Percentiles rank a stretch among this genome's conserved stretches.
Evolutionary conservation across 92 coral and sea anemone genomes (phyloP).

Genomic region (Muricea muricata): DNA sequence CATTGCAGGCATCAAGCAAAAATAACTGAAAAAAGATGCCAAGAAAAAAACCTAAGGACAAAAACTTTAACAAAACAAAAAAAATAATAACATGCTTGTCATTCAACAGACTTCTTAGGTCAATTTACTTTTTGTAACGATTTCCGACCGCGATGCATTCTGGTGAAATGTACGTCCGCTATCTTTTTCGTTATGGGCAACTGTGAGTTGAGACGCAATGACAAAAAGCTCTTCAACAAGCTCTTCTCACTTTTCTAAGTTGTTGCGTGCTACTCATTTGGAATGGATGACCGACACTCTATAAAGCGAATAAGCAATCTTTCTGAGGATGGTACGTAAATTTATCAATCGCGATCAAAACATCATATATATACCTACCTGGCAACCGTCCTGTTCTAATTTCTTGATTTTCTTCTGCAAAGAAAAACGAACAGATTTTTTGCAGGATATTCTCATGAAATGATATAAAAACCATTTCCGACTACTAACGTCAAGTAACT

Average conservation of each 20-base stretch:
- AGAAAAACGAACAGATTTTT: slow-evolving; percentile 9
- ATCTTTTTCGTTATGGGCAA: too few species aligned
- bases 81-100: too few species aligned
- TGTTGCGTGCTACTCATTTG: slow-evolving; percentile 93
- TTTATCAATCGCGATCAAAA: neutral
- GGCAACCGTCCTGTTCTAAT: slow-evolving; percentile 76
- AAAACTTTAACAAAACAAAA: too few species aligned
- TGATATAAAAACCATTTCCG: neutral
- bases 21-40: neutral
- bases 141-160: too few species aligned
- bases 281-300: slow-evolving; percentile 87
- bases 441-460: neutral
- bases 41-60: too few species aligned
- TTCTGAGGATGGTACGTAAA: neutral
- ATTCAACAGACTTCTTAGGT: too few species aligned
- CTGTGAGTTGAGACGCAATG: too few species aligned
- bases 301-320: neutral
- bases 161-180: too few species aligned
- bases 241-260: slow-evolving; percentile 76
- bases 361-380: too few species aligned
- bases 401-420: slow-evolving; percentile 70
- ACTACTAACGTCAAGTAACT: neutral
- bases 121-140: too few species aligned
- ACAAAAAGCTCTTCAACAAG: neutral
- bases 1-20: too few species aligned